A percentile compares a stretch with the other conserved stretches of the same genome.
phyloP scores from a whole-genome alignment of 23 tunicate genomes.

The Botrylloides violaceus region DNA sequence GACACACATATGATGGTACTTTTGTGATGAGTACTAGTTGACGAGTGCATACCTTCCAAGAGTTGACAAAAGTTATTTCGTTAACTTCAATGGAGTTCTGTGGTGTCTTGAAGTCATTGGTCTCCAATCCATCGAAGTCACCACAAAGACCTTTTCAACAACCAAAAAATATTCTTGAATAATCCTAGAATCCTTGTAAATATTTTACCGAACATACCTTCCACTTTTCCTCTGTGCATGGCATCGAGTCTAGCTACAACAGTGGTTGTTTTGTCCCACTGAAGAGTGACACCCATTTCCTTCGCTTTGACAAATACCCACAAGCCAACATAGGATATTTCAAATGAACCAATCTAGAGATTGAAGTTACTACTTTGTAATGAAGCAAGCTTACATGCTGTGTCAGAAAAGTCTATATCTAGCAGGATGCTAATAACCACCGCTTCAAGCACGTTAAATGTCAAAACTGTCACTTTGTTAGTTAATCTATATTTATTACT shows the following conservation, averaged over 20 bases:
- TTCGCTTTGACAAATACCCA: slow-evolving; percentile 92
- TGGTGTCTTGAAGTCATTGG: slow-evolving; percentile 84
- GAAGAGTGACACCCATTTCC: slow-evolving; percentile 84
- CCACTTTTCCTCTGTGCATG: slow-evolving; percentile 59
- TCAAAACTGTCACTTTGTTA: no score
- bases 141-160: slow-evolving; percentile 78
- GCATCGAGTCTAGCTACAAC: slow-evolving; percentile 75
- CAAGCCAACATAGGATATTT: slow-evolving; percentile 82
- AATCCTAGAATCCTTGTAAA: not conserved
- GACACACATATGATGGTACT: not conserved
- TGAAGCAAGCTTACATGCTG: no score
- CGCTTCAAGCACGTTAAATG: no score
- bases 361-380: not conserved
- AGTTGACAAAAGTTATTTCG: slow-evolving; percentile 88
- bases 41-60: slow-evolving; percentile 69
- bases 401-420: no score
- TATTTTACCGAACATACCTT: slow-evolving; percentile 39
- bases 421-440: no score
- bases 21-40: not conserved
- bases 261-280: slow-evolving; percentile 91
- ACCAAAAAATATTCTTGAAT: no score
- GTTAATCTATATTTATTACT: no score
- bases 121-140: slow-evolving; percentile 87
- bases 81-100: slow-evolving; percentile 89
- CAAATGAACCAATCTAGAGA: slow-evolving; percentile 82